A percentile compares a stretch with the other conserved stretches of the same genome.
Evolutionary conservation across 2,113 vertebrate species (phyloP).

Genomic region (Hystrix brachyura): DNA sequence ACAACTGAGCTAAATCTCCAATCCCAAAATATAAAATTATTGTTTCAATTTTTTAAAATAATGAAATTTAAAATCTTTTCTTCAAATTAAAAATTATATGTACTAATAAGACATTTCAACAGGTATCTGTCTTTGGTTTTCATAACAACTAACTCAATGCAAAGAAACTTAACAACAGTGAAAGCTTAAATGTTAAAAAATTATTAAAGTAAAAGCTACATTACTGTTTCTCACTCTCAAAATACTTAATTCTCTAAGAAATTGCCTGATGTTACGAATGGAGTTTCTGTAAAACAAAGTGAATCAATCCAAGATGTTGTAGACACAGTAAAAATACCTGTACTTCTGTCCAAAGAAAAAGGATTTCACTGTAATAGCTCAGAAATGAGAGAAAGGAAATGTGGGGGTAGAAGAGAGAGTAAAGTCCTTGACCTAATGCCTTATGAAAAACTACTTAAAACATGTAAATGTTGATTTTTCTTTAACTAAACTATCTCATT

Average conservation of each 20-base stretch:
- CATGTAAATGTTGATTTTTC: constrained; percentile 41
- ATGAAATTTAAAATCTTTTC: neutral
- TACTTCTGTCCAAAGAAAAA: constrained; percentile 49
- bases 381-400: neutral
- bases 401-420: neutral
- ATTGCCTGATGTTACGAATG: neutral
- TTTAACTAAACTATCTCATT: constrained; percentile 36
- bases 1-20: too few relatives aligned
- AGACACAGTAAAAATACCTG: constrained; percentile 31
- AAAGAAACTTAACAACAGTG: constrained; percentile 46
- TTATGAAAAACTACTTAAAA: constrained; percentile 52
- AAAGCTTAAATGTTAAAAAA: neutral
- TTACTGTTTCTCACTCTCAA: neutral
- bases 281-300: constrained; percentile 28
- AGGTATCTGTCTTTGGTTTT: constrained; percentile 44
- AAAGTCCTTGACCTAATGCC: constrained; percentile 22
- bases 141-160: constrained; percentile 54
- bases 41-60: neutral
- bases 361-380: constrained; percentile 42
- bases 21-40: neutral
- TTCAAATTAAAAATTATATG: neutral
- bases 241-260: constrained; percentile 65
- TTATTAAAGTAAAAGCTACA: neutral
- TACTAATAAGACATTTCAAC: constrained; percentile 26
- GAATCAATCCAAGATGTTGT: neutral